Percentiles rank a stretch among this genome's conserved stretches.
Evolutionary conservation across 1,140 invertebrate genomes (phyloP).

Genomic region (Pseudomyrmex pallidus): DNA sequence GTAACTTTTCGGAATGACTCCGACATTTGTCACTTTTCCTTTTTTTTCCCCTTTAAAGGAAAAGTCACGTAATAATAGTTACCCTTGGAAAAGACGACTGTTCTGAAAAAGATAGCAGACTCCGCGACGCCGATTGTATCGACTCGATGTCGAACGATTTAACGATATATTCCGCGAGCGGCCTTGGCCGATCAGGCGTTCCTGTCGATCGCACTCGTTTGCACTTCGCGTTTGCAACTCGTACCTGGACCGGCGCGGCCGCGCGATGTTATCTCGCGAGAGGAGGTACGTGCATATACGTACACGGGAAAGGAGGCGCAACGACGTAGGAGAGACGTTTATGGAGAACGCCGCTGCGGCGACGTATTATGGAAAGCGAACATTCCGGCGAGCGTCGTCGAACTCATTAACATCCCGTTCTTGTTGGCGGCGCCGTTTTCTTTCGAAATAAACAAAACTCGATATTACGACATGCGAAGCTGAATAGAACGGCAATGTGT

Average conservation of each 20-base stretch:
- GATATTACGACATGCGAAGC: neutral
- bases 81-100: neutral
- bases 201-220: conserved; percentile 49
- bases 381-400: conserved; percentile 74
- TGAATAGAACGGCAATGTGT: conserved; percentile 3
- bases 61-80: no score
- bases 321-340: conserved; percentile 26
- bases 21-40: neutral
- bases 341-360: conserved; percentile 62
- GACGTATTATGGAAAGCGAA: conserved; percentile 74
- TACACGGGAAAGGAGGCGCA: neutral
- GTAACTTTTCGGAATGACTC: no score
- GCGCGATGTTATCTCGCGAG: conserved; percentile 49
- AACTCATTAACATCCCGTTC: conserved; percentile 59
- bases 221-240: conserved; percentile 31
- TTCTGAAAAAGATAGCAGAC: neutral
- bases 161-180: conserved; percentile 35
- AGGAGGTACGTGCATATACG: neutral
- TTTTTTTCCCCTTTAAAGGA: neutral
- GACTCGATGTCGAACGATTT: conserved; percentile 24
- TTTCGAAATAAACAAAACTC: conserved; percentile 50
- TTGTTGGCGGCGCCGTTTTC: conserved; percentile 35
- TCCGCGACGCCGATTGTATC: conserved; percentile 19
- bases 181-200: conserved; percentile 46
- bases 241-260: conserved; percentile 41